phyloP scores from a whole-genome alignment of 64 coral and sea anemone genomes.

The Dendronephthya gigantea region DNA sequence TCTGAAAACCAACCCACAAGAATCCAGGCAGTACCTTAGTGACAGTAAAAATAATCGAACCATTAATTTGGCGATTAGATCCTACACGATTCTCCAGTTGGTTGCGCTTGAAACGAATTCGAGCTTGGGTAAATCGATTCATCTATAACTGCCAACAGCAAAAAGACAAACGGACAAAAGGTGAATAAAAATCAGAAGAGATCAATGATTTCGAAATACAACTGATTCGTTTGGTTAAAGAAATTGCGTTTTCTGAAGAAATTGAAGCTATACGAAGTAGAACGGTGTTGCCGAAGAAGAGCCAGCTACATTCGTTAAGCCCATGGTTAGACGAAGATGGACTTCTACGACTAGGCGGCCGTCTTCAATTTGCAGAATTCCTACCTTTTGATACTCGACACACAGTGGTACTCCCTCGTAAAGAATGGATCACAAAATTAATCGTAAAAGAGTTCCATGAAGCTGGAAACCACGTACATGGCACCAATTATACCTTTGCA shows the following conservation, averaged over 20 bases:
- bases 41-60: background rate
- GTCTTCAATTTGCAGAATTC: slow-evolving; percentile 24
- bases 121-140: slow-evolving; percentile 38
- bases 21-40: background rate
- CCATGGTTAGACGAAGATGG: slow-evolving; percentile 39
- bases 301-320: slow-evolving; percentile 34
- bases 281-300: slow-evolving; percentile 26
- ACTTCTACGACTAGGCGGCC: slow-evolving; percentile 31
- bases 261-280: background rate
- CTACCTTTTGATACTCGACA: slow-evolving; percentile 25
- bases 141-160: slow-evolving; percentile 42
- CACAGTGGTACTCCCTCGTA: slow-evolving; percentile 29
- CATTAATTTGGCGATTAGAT: background rate
- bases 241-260: background rate
- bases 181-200: slow-evolving; percentile 28
- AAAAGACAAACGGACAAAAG: background rate
- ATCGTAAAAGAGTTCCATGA: slow-evolving; percentile 31
- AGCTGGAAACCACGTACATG: slow-evolving; percentile 17
- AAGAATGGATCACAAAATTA: slow-evolving; percentile 32
- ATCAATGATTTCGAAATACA: slow-evolving; percentile 20
- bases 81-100: slow-evolving; percentile 46
- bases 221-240: slow-evolving; percentile 28
- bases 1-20: background rate
- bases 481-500: slow-evolving; percentile 40
- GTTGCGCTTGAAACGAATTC: slow-evolving; percentile 27